Conservation (phyloP, 2,113 vertebrate species). For the Cepphus grylle region DNA sequence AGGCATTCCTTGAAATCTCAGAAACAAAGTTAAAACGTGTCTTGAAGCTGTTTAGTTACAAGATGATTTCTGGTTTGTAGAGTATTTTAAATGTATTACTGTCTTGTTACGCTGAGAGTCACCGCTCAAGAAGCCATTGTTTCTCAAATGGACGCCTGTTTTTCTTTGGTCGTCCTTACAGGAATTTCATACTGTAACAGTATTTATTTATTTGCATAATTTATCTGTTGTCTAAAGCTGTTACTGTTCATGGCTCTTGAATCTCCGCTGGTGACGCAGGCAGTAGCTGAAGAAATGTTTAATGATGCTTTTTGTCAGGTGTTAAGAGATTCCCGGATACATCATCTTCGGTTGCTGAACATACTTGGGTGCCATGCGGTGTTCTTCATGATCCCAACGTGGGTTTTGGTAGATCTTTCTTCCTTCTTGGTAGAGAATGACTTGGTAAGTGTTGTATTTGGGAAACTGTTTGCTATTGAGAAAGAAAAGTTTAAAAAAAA, state of each 20-base stretch:
- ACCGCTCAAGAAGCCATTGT: rapidly evolving
- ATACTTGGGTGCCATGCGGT: slow-evolving; percentile 92
- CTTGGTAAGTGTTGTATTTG: slow-evolving; percentile 78
- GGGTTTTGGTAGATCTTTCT: slow-evolving; percentile 94
- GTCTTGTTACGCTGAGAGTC: background rate
- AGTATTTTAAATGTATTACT: background rate
- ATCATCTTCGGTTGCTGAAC: slow-evolving; percentile 92
- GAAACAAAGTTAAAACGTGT: background rate
- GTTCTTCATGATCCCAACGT: slow-evolving; percentile 97
- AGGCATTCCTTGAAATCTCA: background rate
- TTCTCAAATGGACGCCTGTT: background rate
- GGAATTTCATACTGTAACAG: rapidly evolving
- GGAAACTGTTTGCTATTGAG: rapidly evolving
- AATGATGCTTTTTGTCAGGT: slow-evolving; percentile 74
- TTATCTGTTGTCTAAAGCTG: background rate
- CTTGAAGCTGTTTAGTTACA: background rate
- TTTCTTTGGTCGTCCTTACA: background rate
- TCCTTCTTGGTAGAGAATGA: slow-evolving; percentile 91
- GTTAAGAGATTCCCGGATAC: slow-evolving; percentile 88
- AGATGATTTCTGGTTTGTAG: background rate
- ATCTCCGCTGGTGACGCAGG: rapidly evolving
- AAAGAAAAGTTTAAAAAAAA: background rate
- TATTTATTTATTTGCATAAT: background rate
- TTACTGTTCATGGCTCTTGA: background rate
- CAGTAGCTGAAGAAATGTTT: background rate